Evolutionary conservation across 2,113 vertebrate species (phyloP), one percentile per base, ranked within the genome.

Genomic region (Nicator chloris): DNA sequence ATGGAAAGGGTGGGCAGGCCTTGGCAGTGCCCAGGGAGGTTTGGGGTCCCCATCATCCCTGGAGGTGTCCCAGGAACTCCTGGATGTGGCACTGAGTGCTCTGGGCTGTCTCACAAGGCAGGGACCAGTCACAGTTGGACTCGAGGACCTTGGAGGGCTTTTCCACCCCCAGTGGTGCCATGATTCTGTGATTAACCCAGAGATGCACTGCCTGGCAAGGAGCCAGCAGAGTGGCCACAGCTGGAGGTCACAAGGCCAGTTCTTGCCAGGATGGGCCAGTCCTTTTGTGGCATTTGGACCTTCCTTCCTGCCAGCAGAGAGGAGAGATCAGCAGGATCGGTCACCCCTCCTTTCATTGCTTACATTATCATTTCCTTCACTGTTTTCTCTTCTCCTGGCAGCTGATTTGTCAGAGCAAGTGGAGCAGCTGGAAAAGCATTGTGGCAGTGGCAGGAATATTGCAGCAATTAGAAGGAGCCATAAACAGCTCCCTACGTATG

Each of bases 401-500:
- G 94, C 88, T 80, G 65, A 94, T 96, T 96, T 84, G 87, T 96
- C 93, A 96, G 93, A 82, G 65, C 56, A 84, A 97, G 92, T 28
- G 56, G 59, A 92, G 93, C 92, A 93, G 85, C 93, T 81, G 84
- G 39, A 51, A 45, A 65, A 92, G 96, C 96, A 72, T 59, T 94
- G 96, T 97, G 96, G 86, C 92, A 73, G 95, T 71, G 81, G 81
- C 81, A 91, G 73, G 81, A 85, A 95, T 93, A 92, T 96, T 82
- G 82, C 90, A 71, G 95, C 97, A 97, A 97, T 97, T 96, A 97
- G 88, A 73, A 64, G 83, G 68, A 83, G 83, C 95, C 92, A 82
- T 91, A 92, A 97, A 95, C 94, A 93, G 83, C 72, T 94, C 81
- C 81, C 91, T 84, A 30, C 35, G 54, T 71, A 44, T 80, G 91